Percentiles rank a stretch among this genome's conserved stretches.
Evolutionary conservation across 2,113 vertebrate genomes (phyloP).

Genomic region (Sceloporus tristichus): DNA sequence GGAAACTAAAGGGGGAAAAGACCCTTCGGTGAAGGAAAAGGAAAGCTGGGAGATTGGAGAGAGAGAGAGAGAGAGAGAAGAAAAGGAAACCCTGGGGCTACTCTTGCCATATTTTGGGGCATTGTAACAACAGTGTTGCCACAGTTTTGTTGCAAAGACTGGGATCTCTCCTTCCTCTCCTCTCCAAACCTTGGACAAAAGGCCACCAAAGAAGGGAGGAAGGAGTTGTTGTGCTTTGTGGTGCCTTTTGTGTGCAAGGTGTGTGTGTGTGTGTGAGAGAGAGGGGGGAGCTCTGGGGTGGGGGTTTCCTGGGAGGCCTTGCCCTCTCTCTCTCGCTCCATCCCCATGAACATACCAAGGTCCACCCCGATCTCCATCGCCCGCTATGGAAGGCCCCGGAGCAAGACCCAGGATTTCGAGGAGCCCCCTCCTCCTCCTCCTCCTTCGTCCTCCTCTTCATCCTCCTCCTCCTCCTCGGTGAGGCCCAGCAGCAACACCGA

Average conservation of each 20-base stretch:
- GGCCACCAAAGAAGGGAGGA: too few relatives aligned
- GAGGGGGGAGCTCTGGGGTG: not conserved
- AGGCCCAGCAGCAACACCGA: constrained; percentile 78
- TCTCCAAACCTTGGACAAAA: not conserved
- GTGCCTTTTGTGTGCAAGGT: constrained; percentile 20
- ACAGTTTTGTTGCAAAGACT: too few relatives aligned
- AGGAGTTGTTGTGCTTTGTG: too few relatives aligned
- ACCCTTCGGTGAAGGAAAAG: too few relatives aligned
- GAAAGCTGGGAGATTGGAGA: too few relatives aligned
- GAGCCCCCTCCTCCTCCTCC: not conserved
- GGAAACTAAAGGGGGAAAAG: too few relatives aligned
- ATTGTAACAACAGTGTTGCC: too few relatives aligned
- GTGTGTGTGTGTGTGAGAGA: not conserved
- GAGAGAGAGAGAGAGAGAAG: too few relatives aligned
- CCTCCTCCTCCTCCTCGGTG: too few relatives aligned
- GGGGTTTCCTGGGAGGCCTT: constrained; percentile 45
- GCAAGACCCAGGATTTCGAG: not conserved
- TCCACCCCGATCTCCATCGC: constrained; percentile 98
- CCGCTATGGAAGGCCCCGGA: constrained; percentile 97
- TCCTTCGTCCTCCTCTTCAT: too few relatives aligned
- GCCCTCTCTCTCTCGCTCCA: constrained; percentile 70
- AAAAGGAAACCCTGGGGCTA: not conserved
- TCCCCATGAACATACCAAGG: constrained; percentile 99
- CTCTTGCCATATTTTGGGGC: not conserved
- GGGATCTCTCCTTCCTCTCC: constrained; percentile 34